A percentile compares a stretch with the other conserved stretches of the same genome.
Evolutionary conservation across 2,888 invertebrate genomes (phyloP).

Genomic region (Platypus cylindrus): DNA sequence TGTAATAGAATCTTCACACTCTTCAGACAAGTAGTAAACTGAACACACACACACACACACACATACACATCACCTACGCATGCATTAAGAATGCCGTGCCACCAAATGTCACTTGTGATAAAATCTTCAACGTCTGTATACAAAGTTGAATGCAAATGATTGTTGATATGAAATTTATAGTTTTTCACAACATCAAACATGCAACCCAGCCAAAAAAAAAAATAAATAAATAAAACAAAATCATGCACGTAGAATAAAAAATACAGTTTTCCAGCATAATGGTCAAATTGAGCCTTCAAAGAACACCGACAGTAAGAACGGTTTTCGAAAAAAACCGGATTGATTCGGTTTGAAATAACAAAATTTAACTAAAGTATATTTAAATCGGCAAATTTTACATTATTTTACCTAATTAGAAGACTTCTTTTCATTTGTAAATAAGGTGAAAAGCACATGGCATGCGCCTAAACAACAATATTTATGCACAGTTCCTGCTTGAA

Average conservation of each 20-base stretch:
- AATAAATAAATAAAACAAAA: too few relatives aligned
- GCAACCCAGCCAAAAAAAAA: too few relatives aligned
- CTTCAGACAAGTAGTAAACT: conserved; percentile 7
- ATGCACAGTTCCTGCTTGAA: conserved; percentile 14
- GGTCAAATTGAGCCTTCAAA: too few relatives aligned
- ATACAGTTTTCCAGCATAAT: too few relatives aligned
- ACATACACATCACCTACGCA: too few relatives aligned
- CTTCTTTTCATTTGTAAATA: conserved; percentile 19
- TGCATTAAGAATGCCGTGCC: conserved; percentile 14
- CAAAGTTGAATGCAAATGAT: background rate
- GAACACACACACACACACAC: too few relatives aligned
- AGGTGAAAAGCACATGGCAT: conserved; percentile 17
- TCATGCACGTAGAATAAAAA: too few relatives aligned
- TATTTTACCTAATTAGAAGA: conserved; percentile 19
- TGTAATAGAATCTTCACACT: conserved; percentile 10
- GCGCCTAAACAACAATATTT: conserved; percentile 15
- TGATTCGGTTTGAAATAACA: too few relatives aligned
- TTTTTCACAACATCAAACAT: too few relatives aligned
- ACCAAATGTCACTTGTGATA: conserved; percentile 14
- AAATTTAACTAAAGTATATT: conserved; percentile 6
- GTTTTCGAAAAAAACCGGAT: too few relatives aligned
- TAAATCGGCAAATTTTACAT: conserved; percentile 10
- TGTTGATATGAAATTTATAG: too few relatives aligned
- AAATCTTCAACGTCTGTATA: conserved; percentile 8
- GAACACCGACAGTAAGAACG: too few relatives aligned